phyloP scores from a whole-genome alignment of 53 echinoderm and acorn worm species.

The Arbacia lixula region DNA sequence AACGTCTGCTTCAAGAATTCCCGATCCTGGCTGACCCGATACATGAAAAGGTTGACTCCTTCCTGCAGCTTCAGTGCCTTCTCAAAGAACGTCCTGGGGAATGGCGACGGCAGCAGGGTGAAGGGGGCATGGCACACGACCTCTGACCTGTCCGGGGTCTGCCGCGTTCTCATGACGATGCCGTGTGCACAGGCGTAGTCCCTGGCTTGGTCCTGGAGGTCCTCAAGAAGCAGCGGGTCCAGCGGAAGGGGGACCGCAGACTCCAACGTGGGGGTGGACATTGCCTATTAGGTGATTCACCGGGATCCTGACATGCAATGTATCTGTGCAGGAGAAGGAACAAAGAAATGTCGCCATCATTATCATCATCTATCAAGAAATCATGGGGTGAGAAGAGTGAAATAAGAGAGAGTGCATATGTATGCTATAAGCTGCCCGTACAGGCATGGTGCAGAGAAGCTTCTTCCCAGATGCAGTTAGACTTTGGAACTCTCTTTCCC shows the following conservation, averaged over 20 bases:
- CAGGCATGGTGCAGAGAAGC: too few species aligned
- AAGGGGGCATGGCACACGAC: slow-evolving; percentile 70
- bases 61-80: slow-evolving; percentile 61
- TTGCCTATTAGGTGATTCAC: too few species aligned
- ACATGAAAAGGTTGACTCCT: slow-evolving; percentile 74
- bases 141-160: slow-evolving; percentile 41
- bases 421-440: too few species aligned
- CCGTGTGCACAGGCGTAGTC: slow-evolving; percentile 78
- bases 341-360: too few species aligned
- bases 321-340: too few species aligned
- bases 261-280: background rate
- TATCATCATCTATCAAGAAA: too few species aligned
- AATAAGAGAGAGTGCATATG: too few species aligned
- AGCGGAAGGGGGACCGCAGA: slow-evolving; percentile 54
- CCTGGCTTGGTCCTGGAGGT: slow-evolving; percentile 67
- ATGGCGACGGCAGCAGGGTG: slow-evolving; percentile 81
- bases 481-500: too few species aligned
- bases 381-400: too few species aligned
- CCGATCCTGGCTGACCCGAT: slow-evolving; percentile 75
- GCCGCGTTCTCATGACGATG: slow-evolving; percentile 59
- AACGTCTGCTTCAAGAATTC: slow-evolving; percentile 73
- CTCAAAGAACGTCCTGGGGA: slow-evolving; percentile 71
- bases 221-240: slow-evolving; percentile 50
- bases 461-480: too few species aligned
- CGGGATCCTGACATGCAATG: too few species aligned